Evolutionary conservation across 2,888 invertebrate genomes (phyloP), one percentile per base, ranked within the genome.

Genomic region (Lepidonotus clava): DNA sequence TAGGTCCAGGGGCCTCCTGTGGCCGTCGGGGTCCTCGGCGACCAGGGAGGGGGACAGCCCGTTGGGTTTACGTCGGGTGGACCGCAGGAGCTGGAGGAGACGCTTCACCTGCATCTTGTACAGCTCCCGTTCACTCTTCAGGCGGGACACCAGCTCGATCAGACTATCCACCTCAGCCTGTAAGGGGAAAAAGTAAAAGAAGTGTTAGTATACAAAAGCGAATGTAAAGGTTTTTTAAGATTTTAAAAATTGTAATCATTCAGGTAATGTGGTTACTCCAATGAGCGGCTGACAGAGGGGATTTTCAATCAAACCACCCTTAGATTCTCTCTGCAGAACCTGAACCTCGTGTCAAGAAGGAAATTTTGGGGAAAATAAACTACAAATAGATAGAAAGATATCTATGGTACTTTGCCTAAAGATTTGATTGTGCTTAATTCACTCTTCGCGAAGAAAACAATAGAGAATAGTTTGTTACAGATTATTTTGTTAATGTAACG

Each of bases 141-240:
- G 85, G 8, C 71, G 51, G n/a, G 88, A 86, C 18, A 88, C 85
- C 88, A 89, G 46, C 38, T 88, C 87, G 14, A 89, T 89, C 36
- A 89, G 61, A 38, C 85, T 71, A 56, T 89, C 88, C 21, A 89
- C 89, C 40, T 89, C 89, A 0, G 84, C 88, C 89, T 89, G 88
- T 0, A 83, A 66, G 5, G 18, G 24, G 34, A 67, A 32, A 8
- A 8, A 61, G 28, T 32, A 84, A n/a, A n/a, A n/a, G n/a, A n/a
- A n/a, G n/a, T n/a, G n/a, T n/a, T n/a, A n/a, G n/a, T n/a, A n/a
- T n/a, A n/a, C n/a, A n/a, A n/a, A n/a, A n/a, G n/a, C n/a, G n/a
- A n/a, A n/a, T n/a, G n/a, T n/a, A n/a, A n/a, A n/a, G n/a, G n/a
- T n/a, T n/a, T n/a, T n/a, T n/a, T n/a, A n/a, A n/a, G n/a, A n/a